Percentiles rank a stretch among this genome's conserved stretches.
phyloP scores from a whole-genome alignment of 1,140 invertebrate genomes.

The Babylonia areolata region DNA sequence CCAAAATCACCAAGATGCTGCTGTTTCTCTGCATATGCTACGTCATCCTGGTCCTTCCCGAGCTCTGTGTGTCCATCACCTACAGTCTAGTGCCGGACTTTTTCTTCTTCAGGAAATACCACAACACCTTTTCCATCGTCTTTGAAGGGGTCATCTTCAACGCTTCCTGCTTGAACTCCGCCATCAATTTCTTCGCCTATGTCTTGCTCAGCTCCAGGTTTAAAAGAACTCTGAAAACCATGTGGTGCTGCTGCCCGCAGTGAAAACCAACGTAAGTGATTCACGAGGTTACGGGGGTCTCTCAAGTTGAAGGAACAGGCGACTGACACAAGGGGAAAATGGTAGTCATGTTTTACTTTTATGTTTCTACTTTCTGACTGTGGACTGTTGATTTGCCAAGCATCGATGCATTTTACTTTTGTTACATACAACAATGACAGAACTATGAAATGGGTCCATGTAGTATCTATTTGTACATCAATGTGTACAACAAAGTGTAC shows the following conservation, averaged over 20 bases:
- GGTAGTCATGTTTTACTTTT: too few relatives aligned
- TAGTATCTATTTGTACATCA: too few relatives aligned
- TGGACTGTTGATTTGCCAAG: too few relatives aligned
- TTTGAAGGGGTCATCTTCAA: neutral
- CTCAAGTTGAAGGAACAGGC: too few relatives aligned
- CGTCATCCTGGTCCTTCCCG: neutral
- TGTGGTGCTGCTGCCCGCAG: neutral
- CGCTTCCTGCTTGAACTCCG: neutral
- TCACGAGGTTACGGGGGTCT: too few relatives aligned
- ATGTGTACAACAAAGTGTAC: too few relatives aligned
- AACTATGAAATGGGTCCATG: too few relatives aligned
- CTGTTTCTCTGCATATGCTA: neutral
- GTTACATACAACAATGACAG: too few relatives aligned
- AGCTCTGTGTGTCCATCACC: neutral
- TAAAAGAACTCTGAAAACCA: neutral
- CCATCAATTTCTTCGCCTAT: neutral
- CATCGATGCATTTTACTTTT: too few relatives aligned
- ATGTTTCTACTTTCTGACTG: too few relatives aligned
- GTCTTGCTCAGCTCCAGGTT: neutral
- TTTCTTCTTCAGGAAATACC: neutral
- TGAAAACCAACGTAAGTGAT: too few relatives aligned
- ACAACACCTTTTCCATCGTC: neutral
- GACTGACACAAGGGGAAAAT: too few relatives aligned
- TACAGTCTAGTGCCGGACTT: neutral
- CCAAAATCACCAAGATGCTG: neutral